Evolutionary conservation across 37 sponge, comb jelly and placozoan species (phyloP).

Genomic region (Tethya wilhelma): DNA sequence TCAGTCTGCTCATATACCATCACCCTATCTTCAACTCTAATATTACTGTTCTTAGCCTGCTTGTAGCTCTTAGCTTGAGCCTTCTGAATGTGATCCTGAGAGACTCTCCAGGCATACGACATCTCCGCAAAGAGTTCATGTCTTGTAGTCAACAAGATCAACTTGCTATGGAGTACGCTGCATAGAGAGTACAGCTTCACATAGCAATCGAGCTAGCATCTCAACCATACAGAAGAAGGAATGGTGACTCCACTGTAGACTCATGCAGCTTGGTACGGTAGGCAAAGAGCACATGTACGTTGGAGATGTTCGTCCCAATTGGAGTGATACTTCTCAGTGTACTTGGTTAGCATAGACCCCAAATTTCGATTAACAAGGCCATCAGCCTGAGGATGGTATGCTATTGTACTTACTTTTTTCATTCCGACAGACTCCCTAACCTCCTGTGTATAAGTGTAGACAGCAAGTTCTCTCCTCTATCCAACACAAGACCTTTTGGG

Average conservation of each 20-base stretch:
- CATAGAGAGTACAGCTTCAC: constrained; percentile 19
- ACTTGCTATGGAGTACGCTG: constrained; percentile 5
- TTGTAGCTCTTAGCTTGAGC: constrained; percentile 10
- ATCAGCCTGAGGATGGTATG: constrained; percentile 63
- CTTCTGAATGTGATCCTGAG: background rate
- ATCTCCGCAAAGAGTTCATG: background rate
- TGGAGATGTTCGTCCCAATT: constrained; percentile 48
- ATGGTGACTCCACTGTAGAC: constrained; percentile 15
- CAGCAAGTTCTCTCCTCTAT: constrained; percentile 9
- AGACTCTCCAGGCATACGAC: constrained; percentile 5
- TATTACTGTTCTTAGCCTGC: background rate
- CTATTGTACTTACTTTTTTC: constrained; percentile 37
- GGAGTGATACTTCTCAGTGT: background rate
- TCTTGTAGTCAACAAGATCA: constrained; percentile 29
- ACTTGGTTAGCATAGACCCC: constrained; percentile 44
- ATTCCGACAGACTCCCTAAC: constrained; percentile 3
- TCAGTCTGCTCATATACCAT: constrained; percentile 20
- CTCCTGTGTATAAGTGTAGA: background rate
- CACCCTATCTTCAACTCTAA: constrained; percentile 3
- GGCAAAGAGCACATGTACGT: constrained; percentile 42
- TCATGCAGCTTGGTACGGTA: constrained; percentile 35
- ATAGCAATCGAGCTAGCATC: constrained; percentile 23
- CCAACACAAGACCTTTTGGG: constrained; percentile 18
- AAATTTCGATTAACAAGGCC: constrained; percentile 55
- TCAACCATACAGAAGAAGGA: constrained; percentile 53